Base-by-base conservation (phyloP, 1,140 invertebrate genomes). In the Phocides pigmalion region DNA sequence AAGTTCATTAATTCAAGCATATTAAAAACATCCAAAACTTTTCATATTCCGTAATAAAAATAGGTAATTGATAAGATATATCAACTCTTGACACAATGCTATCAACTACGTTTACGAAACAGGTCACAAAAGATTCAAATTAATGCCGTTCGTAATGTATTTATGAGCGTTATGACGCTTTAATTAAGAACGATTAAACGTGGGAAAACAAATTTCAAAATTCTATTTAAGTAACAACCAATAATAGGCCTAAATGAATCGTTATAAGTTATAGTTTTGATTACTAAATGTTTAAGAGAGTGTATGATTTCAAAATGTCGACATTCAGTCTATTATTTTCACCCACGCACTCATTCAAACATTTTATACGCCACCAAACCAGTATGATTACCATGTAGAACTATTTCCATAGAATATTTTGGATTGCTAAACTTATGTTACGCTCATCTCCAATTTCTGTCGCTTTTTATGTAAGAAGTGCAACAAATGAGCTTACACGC, bases 221-320 rank as follows among this genome's bases (percentile, higher is more conserved):
- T 56, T 56, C 11, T 15, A 25, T 8, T 56, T 20, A 14, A 15
- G 3, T 9, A 25, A 44, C 39, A 44, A 16, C 44, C 20, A 16
- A 58, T 58, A 58, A 58, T 32, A 58, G 15, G 41, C 39, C 41
- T 58, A 42, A 42, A 44, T 4, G 4, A 5, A 9, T 11, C 20
- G 53, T 25, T 22, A 25, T 58, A 58, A 42, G 53, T 28, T 44
- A 44, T 28, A 44, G 20, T 28, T 58, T 32, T 25, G 9, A 58
- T 28, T 20, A 17, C 5, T 44, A 9, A 37, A 17, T 56, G 12
- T 28, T n/a, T 28, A 17, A 25, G 39, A 44, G 39, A 58, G 64
- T 64, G 59, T 61, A 64, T 69, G 72, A 75, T 84, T 82, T 81
- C 78, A 74, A 82, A 84, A 88, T 79, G 78, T 85, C 82, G 72